phyloP scores from a whole-genome alignment of 2,113 vertebrate genomes.

The Raja brachyura region DNA sequence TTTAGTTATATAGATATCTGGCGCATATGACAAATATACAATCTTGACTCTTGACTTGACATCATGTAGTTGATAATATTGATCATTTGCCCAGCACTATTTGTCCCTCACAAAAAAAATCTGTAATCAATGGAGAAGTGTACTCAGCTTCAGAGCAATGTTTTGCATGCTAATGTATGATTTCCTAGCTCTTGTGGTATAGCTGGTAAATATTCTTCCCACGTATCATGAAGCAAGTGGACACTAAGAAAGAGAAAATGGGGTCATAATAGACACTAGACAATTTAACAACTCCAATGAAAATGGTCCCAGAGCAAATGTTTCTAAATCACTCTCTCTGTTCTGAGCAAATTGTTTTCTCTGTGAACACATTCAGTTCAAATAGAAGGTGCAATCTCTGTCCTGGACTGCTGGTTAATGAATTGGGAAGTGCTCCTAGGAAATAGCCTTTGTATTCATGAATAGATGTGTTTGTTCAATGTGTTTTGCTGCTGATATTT shows the following conservation, averaged over 20 bases:
- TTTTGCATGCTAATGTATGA: not conserved
- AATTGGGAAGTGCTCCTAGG: not conserved
- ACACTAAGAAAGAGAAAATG: constrained; percentile 11
- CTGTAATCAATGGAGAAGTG: not conserved
- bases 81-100: too few relatives aligned
- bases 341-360: constrained; percentile 18
- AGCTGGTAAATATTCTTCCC: constrained; percentile 2
- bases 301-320: constrained; percentile 26
- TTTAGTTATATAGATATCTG: too few relatives aligned
- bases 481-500: not conserved
- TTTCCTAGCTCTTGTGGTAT: not conserved
- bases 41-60: too few relatives aligned
- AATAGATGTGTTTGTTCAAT: not conserved
- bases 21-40: too few relatives aligned
- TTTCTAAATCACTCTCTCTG: constrained; percentile 21
- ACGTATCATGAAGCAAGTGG: not conserved
- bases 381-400: not conserved
- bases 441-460: not conserved
- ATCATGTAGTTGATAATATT: too few relatives aligned
- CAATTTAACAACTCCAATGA: not conserved
- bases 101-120: too few relatives aligned
- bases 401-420: not conserved
- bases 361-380: not conserved
- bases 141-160: not conserved
- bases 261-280: not conserved